These are phyloP conservation scores for Parapsyche elsis DNA, from an alignment of 1,140 invertebrate species.

Conservation along the genomic window DNA sequence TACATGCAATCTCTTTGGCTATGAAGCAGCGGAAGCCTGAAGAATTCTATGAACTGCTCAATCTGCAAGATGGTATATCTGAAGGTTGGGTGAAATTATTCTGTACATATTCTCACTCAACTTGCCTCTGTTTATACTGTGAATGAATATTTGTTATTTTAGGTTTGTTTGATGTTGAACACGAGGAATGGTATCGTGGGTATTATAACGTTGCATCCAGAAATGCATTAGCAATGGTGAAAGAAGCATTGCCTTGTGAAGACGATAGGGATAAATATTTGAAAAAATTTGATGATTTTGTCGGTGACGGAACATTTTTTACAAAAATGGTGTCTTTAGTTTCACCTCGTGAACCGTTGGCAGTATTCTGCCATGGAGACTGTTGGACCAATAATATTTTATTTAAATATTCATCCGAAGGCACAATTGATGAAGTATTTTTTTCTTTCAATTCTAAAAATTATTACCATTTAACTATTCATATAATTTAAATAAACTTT, in stretches of 20 bases:
- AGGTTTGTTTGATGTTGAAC: constrained; percentile 73
- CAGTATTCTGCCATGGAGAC: constrained; percentile 79
- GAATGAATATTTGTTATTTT: constrained; percentile 47
- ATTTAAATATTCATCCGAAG: constrained; percentile 69
- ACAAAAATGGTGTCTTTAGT: constrained; percentile 75
- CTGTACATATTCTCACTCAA: not conserved
- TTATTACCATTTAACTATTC: not conserved
- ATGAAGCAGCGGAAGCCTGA: constrained; percentile 73
- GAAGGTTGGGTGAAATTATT: constrained; percentile 59
- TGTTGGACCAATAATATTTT: constrained; percentile 83
- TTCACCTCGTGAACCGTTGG: constrained; percentile 70
- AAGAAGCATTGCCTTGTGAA: constrained; percentile 68
- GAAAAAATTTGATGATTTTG: constrained; percentile 70
- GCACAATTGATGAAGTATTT: constrained; percentile 67
- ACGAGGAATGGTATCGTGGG: constrained; percentile 75
- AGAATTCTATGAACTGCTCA: constrained; percentile 70
- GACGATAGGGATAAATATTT: constrained; percentile 69
- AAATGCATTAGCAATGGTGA: constrained; percentile 76
- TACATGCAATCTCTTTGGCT: constrained; percentile 75
- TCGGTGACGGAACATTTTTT: constrained; percentile 75
- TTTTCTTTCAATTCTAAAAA: not conserved
- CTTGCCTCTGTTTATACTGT: not conserved
- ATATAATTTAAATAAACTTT: constrained; percentile 6
- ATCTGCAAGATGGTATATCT: constrained; percentile 64
- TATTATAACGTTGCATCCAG: constrained; percentile 74